A percentile compares a stretch with the other conserved stretches of the same genome.
Evolutionary conservation across 2,113 vertebrate species (phyloP).

Genomic region (Mus spicilegus): DNA sequence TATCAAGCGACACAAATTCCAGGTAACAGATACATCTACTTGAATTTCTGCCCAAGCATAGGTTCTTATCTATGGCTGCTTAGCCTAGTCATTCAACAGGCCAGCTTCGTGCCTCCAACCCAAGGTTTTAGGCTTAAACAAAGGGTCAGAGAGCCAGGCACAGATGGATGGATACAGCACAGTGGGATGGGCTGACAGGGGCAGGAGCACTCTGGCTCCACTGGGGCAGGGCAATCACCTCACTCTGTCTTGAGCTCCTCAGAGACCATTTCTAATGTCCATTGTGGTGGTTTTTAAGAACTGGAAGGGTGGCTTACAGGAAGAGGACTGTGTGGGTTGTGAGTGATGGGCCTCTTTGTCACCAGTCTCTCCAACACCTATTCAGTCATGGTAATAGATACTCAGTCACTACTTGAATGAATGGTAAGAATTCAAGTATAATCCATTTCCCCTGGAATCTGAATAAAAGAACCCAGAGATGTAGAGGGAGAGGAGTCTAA

Average conservation of each 20-base stretch:
- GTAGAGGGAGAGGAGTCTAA: not conserved
- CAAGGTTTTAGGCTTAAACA: not conserved
- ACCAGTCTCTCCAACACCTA: not conserved
- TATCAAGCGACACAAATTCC: not conserved
- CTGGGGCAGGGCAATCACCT: not conserved
- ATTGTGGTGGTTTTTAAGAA: not conserved
- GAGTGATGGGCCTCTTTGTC: not conserved
- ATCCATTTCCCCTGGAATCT: not conserved
- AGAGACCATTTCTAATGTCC: not conserved
- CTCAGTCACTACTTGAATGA: not conserved
- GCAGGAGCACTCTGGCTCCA: not conserved
- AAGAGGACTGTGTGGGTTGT: not conserved
- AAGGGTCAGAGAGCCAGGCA: not conserved
- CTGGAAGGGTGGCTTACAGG: not conserved
- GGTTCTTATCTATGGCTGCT: not conserved
- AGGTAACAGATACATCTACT: not conserved
- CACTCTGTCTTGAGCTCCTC: not conserved
- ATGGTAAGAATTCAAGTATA: not conserved
- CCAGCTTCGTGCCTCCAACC: not conserved
- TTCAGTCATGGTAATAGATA: not conserved
- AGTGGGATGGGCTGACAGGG: not conserved
- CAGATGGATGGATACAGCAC: accelerated
- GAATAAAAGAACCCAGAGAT: not conserved
- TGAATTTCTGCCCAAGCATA: not conserved
- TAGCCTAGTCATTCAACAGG: not conserved